Percentiles rank a stretch among this genome's conserved stretches.
phyloP scores from a whole-genome alignment of 2,888 invertebrate species.

The Mimumesa dahlbomi region DNA sequence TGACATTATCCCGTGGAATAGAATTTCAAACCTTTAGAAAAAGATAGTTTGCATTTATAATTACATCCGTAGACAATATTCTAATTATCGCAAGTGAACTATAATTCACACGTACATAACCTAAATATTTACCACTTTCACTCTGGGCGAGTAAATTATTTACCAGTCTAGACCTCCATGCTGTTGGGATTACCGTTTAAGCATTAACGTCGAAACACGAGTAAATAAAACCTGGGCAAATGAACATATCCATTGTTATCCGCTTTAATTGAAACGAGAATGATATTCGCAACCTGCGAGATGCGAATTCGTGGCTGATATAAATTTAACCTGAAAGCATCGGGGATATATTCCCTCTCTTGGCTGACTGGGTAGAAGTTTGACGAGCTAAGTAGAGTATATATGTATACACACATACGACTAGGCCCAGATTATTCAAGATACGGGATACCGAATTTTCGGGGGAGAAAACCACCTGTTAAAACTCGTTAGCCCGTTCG shows the following conservation, averaged over 20 bases:
- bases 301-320: conserved; percentile 21
- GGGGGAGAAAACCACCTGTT: conserved; percentile 58
- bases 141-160: no score
- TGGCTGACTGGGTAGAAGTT: conserved; percentile 23
- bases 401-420: conserved; percentile 1
- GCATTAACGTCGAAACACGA: no score
- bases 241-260: conserved; percentile 7
- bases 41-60: no score
- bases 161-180: no score
- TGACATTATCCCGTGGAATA: no score
- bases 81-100: no score
- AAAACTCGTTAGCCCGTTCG: conserved; percentile 54
- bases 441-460: conserved; percentile 49
- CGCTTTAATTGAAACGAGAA: conserved; percentile 31
- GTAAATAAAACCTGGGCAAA: neutral
- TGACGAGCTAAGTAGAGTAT: conserved; percentile 31
- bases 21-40: no score
- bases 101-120: no score
- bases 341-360: conserved; percentile 27
- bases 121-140: no score
- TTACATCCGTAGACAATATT: no score
- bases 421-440: conserved; percentile 30
- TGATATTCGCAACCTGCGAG: conserved; percentile 33
- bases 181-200: no score
- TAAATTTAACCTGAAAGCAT: conserved; percentile 38